Percentiles rank a stretch among this genome's conserved stretches.
These are phyloP conservation scores for Odontomachus brunneus DNA, from an alignment of 1,140 invertebrate genomes.

Conservation along the genomic window DNA sequence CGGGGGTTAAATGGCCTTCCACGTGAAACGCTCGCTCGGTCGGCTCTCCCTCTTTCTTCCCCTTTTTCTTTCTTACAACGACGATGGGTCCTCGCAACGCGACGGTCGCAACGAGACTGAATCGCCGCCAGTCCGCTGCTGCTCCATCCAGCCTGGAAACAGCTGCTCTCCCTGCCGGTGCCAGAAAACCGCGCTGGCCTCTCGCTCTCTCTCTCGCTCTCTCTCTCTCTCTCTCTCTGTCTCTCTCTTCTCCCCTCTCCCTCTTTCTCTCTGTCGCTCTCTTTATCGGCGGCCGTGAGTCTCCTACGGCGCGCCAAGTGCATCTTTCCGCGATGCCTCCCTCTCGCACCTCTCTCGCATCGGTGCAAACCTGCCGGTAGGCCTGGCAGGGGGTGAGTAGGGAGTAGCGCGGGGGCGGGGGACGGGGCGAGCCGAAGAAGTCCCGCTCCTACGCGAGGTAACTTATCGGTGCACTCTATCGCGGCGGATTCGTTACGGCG, in stretches of 20 bases:
- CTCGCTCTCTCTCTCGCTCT: background rate
- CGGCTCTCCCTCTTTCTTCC: background rate
- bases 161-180: slow-evolving; percentile 69
- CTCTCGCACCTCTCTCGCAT: slow-evolving; percentile 17
- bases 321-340: slow-evolving; percentile 54
- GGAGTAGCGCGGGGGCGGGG: too few species aligned
- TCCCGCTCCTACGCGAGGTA: background rate
- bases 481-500: too few species aligned
- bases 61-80: background rate
- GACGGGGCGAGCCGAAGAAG: background rate
- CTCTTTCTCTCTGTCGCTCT: too few species aligned
- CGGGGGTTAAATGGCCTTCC: background rate
- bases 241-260: background rate
- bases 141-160: slow-evolving; percentile 73
- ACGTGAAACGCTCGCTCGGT: slow-evolving; percentile 8
- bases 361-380: slow-evolving; percentile 24
- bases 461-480: slow-evolving; percentile 12
- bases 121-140: slow-evolving; percentile 49
- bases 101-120: slow-evolving; percentile 79
- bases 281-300: background rate
- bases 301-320: slow-evolving; percentile 54
- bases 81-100: slow-evolving; percentile 70
- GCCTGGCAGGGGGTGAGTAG: slow-evolving; percentile 8
- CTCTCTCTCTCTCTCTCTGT: background rate
- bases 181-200: slow-evolving; percentile 51